Base-by-base conservation (phyloP, 2,888 invertebrate species). In the Microctonus brassicae region DNA sequence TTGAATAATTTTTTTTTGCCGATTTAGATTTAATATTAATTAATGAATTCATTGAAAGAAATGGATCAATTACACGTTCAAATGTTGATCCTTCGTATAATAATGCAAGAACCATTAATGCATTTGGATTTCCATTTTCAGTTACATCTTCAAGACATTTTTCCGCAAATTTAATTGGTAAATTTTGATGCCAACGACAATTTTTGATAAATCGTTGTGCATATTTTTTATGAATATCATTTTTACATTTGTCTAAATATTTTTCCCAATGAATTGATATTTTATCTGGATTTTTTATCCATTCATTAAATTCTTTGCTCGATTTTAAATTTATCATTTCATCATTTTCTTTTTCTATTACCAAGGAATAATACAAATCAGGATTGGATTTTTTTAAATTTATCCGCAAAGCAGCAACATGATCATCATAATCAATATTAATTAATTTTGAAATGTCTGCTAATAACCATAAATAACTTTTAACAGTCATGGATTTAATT, bases 141-240 rank as follows among this genome's bases (percentile, higher is more conserved):
- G n/a, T n/a, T n/a, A n/a, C n/a, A n/a, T n/a, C n/a, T n/a, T n/a
- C n/a, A n/a, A n/a, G n/a, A n/a, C n/a, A 78, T 1, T 65, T 53
- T 0, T 80, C 39, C 0, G 36, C 69, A 52, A 86, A 83, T 29
- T 73, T 80, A 0, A 83, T 77, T 2, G 86, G 86, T 11, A 86
- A 74, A 2, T 82, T 76, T 17, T 83, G 77, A 68, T 86, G 80
- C 86, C 86, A 86, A 1, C 80, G 79, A 0, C 73, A 47, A 0
- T 70, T 22, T 60, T 61, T 80, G 0, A 86, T 17, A 36, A 85
- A 86, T 2, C 57, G n/a, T n/a, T n/a, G 74, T 13, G 66, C 33
- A 3, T 13, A 5, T 0, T 0, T 2, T 0, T 1, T 0, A 4
- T 1, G 0, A 1, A 58, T 42, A 1, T 24, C 17, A 0, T 5